phyloP scores from a whole-genome alignment of 1,140 invertebrate species.

The Stegodyphus mimosarum region DNA sequence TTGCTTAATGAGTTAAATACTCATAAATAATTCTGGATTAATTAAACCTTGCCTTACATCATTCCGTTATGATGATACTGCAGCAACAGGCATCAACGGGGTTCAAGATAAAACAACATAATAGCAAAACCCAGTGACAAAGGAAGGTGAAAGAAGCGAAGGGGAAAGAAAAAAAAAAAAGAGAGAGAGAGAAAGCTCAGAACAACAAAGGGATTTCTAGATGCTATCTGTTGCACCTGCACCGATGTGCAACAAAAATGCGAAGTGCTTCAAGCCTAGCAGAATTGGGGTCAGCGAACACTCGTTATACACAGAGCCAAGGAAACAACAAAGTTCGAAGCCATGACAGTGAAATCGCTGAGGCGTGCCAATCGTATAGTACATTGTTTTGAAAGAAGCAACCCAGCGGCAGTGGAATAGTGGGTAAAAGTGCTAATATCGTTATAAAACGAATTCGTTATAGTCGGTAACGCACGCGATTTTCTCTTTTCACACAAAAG shows the following conservation, averaged over 20 bases:
- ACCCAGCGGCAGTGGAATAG: constrained; percentile 1
- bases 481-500: constrained; percentile 1
- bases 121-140: too few species aligned
- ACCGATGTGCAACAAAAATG: constrained; percentile 44
- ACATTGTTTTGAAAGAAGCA: constrained; percentile 10
- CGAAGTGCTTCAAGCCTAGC: constrained; percentile 11
- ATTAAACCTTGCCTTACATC: too few species aligned
- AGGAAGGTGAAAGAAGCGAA: too few species aligned
- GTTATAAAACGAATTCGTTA: background rate
- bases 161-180: too few species aligned
- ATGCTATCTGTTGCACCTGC: constrained; percentile 34
- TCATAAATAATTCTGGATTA: too few species aligned
- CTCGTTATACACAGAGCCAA: background rate
- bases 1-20: too few species aligned
- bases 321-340: background rate
- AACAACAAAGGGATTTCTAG: constrained; percentile 5
- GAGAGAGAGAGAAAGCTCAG: too few species aligned
- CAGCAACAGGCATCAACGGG: too few species aligned
- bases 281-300: constrained; percentile 48
- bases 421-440: constrained; percentile 13
- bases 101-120: too few species aligned
- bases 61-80: too few species aligned
- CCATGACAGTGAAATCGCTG: constrained; percentile 31
- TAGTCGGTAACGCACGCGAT: constrained; percentile 33
- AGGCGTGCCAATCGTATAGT: constrained; percentile 9